Evolutionary conservation across 2,113 vertebrate genomes (phyloP).

Genomic region (Lamprologus tigripictilis): DNA sequence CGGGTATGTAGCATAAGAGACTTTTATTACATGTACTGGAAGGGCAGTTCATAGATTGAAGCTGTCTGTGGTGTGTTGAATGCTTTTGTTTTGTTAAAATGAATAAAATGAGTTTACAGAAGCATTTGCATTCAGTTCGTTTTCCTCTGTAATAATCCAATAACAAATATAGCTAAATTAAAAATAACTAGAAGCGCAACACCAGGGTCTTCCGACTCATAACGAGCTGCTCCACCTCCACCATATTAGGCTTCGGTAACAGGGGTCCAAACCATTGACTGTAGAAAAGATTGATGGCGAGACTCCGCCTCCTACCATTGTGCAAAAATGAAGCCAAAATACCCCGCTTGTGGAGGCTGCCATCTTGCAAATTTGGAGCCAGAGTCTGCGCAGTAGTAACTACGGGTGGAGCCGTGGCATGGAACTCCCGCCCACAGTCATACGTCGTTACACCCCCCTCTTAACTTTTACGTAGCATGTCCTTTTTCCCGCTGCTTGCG

Average conservation of each 20-base stretch:
- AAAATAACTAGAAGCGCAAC: not conserved
- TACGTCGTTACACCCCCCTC: no score
- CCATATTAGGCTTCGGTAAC: not conserved
- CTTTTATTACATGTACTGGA: not conserved
- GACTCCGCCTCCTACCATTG: no score
- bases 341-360: no score
- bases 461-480: no score
- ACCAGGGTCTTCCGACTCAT: not conserved
- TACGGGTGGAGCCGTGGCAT: no score
- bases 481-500: no score
- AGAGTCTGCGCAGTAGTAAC: no score
- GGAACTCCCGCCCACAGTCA: no score
- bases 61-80: not conserved
- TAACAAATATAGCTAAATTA: not conserved
- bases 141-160: not conserved
- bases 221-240: not conserved
- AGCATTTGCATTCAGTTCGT: not conserved
- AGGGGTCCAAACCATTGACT: not conserved
- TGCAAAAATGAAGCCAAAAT: no score
- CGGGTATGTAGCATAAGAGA: not conserved
- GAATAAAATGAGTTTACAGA: slow-evolving; percentile 1
- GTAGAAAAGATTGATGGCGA: rapidly evolving
- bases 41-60: not conserved
- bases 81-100: not conserved
- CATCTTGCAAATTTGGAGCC: no score